phyloP scores from a whole-genome alignment of 1,140 invertebrate genomes.

The Euglossa dilemma region DNA sequence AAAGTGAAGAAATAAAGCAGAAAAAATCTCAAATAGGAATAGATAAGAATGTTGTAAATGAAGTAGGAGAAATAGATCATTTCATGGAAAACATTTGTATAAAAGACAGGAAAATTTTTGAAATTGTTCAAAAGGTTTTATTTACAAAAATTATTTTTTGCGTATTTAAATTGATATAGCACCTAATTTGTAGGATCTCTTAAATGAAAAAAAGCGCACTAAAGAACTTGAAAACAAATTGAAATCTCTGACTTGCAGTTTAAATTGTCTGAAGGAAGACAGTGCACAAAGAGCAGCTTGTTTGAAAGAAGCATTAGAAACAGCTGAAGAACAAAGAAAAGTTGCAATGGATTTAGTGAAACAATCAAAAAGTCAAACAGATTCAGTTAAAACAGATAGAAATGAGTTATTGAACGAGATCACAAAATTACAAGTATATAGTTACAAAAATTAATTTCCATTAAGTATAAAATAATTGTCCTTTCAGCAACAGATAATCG shows the following conservation, averaged over 20 bases:
- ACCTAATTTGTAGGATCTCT: constrained; percentile 54
- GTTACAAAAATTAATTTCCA: neutral
- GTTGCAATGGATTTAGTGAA: constrained; percentile 62
- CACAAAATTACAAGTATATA: constrained; percentile 58
- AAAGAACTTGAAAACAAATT: constrained; percentile 63
- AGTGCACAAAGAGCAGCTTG: constrained; percentile 52
- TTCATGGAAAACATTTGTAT: constrained; percentile 17
- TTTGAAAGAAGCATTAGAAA: constrained; percentile 54
- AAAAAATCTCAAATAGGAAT: neutral
- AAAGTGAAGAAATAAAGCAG: neutral
- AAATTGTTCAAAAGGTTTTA: constrained; percentile 44
- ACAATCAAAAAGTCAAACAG: constrained; percentile 56
- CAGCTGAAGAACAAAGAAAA: constrained; percentile 60
- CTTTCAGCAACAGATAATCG: constrained; percentile 59
- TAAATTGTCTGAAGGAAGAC: constrained; percentile 53
- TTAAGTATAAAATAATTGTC: constrained; percentile 25
- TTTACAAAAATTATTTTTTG: neutral
- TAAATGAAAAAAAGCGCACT: constrained; percentile 51
- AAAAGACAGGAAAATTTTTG: neutral
- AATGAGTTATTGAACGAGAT: constrained; percentile 60
- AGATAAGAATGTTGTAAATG: neutral
- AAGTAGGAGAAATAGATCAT: neutral
- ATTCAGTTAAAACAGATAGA: constrained; percentile 60
- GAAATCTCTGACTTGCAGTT: constrained; percentile 49
- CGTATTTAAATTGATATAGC: constrained; percentile 7